Evolutionary conservation across 2,113 vertebrate genomes (phyloP).

Genomic region (Syngnathus scovelli): DNA sequence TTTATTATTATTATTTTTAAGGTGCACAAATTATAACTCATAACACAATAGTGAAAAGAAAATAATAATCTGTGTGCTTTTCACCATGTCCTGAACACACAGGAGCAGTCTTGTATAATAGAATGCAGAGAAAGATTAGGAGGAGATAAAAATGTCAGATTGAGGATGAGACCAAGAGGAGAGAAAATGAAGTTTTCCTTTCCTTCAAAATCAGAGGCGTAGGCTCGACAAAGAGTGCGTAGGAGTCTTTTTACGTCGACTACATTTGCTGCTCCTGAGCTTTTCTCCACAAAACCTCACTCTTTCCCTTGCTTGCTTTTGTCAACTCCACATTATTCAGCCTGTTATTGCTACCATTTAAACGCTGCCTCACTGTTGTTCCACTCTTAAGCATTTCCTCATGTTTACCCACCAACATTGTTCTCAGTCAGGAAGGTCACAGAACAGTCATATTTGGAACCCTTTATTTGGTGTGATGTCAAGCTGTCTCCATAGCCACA

Average conservation of each 20-base stretch:
- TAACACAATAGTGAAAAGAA: neutral
- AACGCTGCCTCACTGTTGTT: neutral
- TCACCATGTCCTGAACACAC: slow-evolving; percentile 1
- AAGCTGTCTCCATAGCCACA: neutral
- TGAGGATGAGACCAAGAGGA: slow-evolving; percentile 7
- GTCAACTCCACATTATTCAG: slow-evolving; percentile 18
- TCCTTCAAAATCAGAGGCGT: slow-evolving; percentile 37
- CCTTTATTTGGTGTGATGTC: slow-evolving; percentile 32
- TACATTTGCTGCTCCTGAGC: slow-evolving; percentile 44
- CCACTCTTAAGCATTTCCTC: neutral
- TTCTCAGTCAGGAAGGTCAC: slow-evolving; percentile 15
- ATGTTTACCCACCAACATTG: slow-evolving; percentile 3
- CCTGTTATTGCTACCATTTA: neutral
- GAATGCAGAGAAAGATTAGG: neutral
- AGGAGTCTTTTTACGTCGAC: slow-evolving; percentile 48
- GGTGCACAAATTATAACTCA: neutral
- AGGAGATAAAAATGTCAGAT: slow-evolving; percentile 4
- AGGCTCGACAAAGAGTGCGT: slow-evolving; percentile 42
- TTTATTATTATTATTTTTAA: too few species aligned
- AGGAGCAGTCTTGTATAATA: neutral
- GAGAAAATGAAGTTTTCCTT: slow-evolving; percentile 17
- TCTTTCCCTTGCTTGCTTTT: slow-evolving; percentile 25
- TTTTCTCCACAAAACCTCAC: slow-evolving; percentile 30
- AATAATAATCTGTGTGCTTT: neutral
- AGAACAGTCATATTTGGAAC: slow-evolving; percentile 27